phyloP scores from a whole-genome alignment of 2,113 vertebrate genomes.

The Pyrgilauda ruficollis region DNA sequence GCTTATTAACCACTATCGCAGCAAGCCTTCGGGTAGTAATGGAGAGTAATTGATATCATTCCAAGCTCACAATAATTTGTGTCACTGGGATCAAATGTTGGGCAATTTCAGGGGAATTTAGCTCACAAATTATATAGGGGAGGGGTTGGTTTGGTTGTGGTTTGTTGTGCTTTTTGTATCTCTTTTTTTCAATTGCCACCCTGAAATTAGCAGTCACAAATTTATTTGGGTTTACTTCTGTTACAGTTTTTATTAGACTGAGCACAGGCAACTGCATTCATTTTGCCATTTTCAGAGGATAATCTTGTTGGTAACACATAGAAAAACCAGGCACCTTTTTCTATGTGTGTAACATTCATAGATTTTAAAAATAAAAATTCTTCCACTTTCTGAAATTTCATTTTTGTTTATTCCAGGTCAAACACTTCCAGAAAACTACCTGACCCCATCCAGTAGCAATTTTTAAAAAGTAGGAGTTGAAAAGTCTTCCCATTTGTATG shows the following conservation, averaged over 20 bases:
- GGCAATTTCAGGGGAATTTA: slow-evolving; percentile 20
- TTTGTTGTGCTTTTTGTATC: not conserved
- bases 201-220: not conserved
- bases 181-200: not conserved
- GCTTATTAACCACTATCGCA: slow-evolving; percentile 26
- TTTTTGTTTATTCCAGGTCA: not conserved
- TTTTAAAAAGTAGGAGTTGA: not conserved
- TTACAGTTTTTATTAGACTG: not conserved
- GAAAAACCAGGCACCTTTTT: not conserved
- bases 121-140: not conserved
- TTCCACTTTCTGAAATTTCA: not conserved
- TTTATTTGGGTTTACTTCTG: not conserved
- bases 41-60: slow-evolving; percentile 31
- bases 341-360: not conserved
- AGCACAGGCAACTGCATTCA: not conserved
- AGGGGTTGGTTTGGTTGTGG: not conserved
- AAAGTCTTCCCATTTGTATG: not conserved
- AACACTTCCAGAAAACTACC: not conserved
- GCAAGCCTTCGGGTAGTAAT: not conserved
- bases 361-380: not conserved
- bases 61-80: not conserved
- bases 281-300: not conserved
- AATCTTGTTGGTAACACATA: not conserved
- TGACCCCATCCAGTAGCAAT: not conserved
- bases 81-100: slow-evolving; percentile 7